Evolutionary conservation across 2,888 invertebrate species (phyloP).

Genomic region (Bursaphelenchus okinawaensis): DNA sequence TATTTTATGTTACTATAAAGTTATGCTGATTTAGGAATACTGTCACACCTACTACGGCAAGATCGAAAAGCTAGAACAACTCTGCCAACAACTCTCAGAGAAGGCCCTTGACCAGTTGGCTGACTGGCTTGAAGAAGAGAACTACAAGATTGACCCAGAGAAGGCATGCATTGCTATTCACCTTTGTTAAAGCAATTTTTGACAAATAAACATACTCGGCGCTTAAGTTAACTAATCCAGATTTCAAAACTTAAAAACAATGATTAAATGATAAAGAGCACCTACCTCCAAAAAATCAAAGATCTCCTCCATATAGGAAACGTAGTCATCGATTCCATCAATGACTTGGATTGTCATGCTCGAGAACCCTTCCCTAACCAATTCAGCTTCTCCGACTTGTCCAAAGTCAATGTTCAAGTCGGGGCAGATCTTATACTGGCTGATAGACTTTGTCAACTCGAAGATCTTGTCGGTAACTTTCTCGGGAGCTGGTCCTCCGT

Average conservation of each 20-base stretch:
- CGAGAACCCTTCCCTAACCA: slow-evolving; percentile 68
- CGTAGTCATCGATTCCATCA: slow-evolving; percentile 83
- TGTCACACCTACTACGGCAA: not conserved
- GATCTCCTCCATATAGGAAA: slow-evolving; percentile 84
- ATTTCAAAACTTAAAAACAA: not conserved
- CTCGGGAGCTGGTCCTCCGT: slow-evolving; percentile 90
- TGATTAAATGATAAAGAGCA: not conserved
- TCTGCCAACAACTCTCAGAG: not conserved
- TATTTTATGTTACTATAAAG: too few species aligned
- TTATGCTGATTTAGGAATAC: not conserved
- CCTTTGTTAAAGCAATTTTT: not conserved
- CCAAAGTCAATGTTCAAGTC: slow-evolving; percentile 73
- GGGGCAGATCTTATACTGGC: slow-evolving; percentile 74
- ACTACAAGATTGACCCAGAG: not conserved
- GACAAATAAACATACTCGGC: too few species aligned
- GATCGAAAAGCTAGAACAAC: not conserved
- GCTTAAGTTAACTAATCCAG: too few species aligned
- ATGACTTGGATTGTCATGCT: slow-evolving; percentile 79
- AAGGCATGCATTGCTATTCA: not conserved
- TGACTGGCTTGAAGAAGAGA: not conserved
- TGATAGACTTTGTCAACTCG: slow-evolving; percentile 72
- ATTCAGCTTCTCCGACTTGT: slow-evolving; percentile 65
- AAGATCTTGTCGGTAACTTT: slow-evolving; percentile 76
- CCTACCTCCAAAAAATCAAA: slow-evolving; percentile 74
- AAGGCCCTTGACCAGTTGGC: not conserved